Base-by-base conservation (phyloP, 2,113 vertebrate genomes). In the Panthera tigris region DNA sequence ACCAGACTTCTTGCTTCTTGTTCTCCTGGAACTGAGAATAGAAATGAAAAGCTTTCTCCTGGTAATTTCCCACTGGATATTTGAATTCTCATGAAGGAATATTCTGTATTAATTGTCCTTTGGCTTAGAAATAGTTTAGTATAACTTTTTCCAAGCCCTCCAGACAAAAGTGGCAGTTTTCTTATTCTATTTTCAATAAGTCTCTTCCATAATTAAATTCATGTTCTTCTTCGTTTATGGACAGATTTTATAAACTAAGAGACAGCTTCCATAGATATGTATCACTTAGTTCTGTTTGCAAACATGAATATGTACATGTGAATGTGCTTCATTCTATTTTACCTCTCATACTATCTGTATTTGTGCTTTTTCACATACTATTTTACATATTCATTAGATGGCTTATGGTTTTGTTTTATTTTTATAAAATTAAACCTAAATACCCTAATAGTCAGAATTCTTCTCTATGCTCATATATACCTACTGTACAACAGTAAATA, bases 161-260 rank as follows among this genome's bases (percentile, higher is more conserved):
- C 55, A 97, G 93, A 96, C 71, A 97, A 92, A 36, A 96, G 88
- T 68, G 92, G 90, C 66, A 93, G 82, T 95, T 95, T 98, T 94
- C 96, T 98, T 94, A 80, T 86, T 93, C 68, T 93, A 83, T 96
- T 97, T 98, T 89, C 93, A 96, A 61, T 96, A 89, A 97, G 97
- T 95, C 57, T 97, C 96, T 97, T 91, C 93, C 74, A 92, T 97
- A 97, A 97, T 98, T 97, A 97, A 98, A 97, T 98, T 97, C 93
- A 95, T 93, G 93, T 97, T 97, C 92, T 95, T 95, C 95, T 97
- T 97, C 55, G 97, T 92, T 97, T 95, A 83, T 97, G 90, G 93
- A 94, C 95, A 95, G 87, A 94, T 96, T 98, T 98, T 97, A 84
- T 96, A 97, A 98, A 97, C 92, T 96, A 97, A 96, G 96, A 98